phyloP scores from a whole-genome alignment of 2,888 invertebrate species.

The Protodeltote pygarga region DNA sequence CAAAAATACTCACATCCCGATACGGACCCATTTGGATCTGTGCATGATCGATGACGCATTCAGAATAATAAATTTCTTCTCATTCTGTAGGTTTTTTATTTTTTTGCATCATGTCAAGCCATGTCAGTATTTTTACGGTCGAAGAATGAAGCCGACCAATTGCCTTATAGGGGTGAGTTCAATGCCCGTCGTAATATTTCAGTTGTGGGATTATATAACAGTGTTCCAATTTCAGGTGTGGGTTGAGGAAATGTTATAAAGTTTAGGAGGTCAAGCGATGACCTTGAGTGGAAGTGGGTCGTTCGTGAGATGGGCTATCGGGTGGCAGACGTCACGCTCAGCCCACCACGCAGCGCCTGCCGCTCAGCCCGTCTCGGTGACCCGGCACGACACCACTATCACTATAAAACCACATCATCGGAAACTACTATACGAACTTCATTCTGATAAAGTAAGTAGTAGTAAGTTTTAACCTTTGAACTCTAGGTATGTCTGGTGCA shows the following conservation, averaged over 20 bases:
- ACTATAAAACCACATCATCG: slow-evolving; percentile 18
- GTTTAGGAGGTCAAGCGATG: slow-evolving; percentile 82
- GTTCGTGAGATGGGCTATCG: slow-evolving; percentile 86
- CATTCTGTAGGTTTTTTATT: slow-evolving; percentile 49
- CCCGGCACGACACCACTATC: slow-evolving; percentile 37
- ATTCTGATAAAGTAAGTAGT: too few species aligned
- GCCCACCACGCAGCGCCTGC: slow-evolving; percentile 68
- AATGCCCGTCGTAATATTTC: slow-evolving; percentile 30
- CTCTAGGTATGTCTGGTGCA: too few species aligned
- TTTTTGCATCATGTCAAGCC: slow-evolving; percentile 35
- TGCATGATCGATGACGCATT: slow-evolving; percentile 60
- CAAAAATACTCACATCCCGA: slow-evolving; percentile 39
- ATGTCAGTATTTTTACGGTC: slow-evolving; percentile 42
- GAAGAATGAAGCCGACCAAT: slow-evolving; percentile 36
- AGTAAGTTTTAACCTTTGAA: too few species aligned
- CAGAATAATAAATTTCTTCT: slow-evolving; percentile 52
- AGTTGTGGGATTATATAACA: slow-evolving; percentile 45
- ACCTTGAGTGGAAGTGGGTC: slow-evolving; percentile 84
- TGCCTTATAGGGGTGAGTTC: slow-evolving; percentile 38
- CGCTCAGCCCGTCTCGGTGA: slow-evolving; percentile 52
- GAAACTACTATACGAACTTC: slow-evolving; percentile 23
- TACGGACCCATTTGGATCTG: slow-evolving; percentile 43
- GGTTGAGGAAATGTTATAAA: slow-evolving; percentile 67
- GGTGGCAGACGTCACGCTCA: slow-evolving; percentile 85
- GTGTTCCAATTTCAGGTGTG: slow-evolving; percentile 59